Evolutionary conservation across 2,888 invertebrate genomes (phyloP).

Genomic region (Pammene aurita): DNA sequence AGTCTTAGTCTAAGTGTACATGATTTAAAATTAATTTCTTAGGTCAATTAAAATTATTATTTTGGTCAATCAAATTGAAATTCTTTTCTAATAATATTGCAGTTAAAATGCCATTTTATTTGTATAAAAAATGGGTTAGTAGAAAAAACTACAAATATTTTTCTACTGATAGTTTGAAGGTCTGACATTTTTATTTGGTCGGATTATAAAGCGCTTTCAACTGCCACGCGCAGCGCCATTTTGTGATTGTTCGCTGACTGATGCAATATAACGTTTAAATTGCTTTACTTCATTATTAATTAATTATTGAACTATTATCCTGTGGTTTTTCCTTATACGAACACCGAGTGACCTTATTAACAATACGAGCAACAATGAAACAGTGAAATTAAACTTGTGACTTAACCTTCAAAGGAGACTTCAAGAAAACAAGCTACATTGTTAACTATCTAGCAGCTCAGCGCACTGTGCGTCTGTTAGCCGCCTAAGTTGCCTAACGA

Average conservation of each 20-base stretch:
- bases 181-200: slow-evolving; percentile 51
- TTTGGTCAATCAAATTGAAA: neutral
- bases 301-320: slow-evolving; percentile 35
- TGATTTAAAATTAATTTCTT: neutral
- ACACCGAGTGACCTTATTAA: slow-evolving; percentile 18
- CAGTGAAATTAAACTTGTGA: slow-evolving; percentile 10
- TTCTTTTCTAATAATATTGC: neutral
- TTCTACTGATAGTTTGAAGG: neutral
- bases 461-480: neutral
- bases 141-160: neutral
- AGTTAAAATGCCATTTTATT: too few species aligned
- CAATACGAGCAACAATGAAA: neutral
- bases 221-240: slow-evolving; percentile 75
- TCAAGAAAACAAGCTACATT: slow-evolving; percentile 9
- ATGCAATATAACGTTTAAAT: slow-evolving; percentile 66
- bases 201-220: slow-evolving; percentile 78
- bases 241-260: slow-evolving; percentile 75
- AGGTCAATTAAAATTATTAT: too few species aligned
- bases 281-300: slow-evolving; percentile 50
- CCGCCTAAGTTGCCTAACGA: slow-evolving; percentile 27
- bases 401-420: slow-evolving; percentile 27
- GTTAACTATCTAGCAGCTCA: neutral
- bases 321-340: slow-evolving; percentile 9
- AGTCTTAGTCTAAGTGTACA: neutral
- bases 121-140: too few species aligned